Evolutionary conservation across 2,113 vertebrate species (phyloP), one percentile per base, ranked within the genome.

Genomic region (Callorhinus ursinus): DNA sequence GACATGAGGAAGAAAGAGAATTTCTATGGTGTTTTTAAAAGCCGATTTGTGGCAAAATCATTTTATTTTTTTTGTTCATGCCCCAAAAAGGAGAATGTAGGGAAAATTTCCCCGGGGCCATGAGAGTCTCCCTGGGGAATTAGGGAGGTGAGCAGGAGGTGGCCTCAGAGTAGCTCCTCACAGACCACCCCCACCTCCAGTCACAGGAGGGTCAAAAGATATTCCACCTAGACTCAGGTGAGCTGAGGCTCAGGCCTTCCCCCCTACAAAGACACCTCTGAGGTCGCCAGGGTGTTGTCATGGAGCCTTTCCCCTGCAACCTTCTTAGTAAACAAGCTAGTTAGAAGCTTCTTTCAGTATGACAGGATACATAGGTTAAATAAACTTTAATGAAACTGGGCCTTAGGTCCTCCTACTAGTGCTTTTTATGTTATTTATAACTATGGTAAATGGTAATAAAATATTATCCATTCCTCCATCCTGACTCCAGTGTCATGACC

Each of bases 61-160:
- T 59, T 95, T 61, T 83, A 33, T 46, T 95, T 90, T 65, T 90
- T 90, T 80, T 83, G 67, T 92, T 89, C 28, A 95, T 61, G 24
- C 1, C 10, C 11, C 21, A 4, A 24, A 65, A 86, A 82, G 39
- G 11, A 63, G 22, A 72, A 12, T 63, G 11, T 80, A 59, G 22
- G 88, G 61, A 51, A 90, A 63, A 65, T 28, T 63, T 63, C 9
- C 72, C 21, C 16, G 67, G 18, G 24, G 3, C 46, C 31, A 21
- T 3, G 33, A 26, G 2, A 82, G 76, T 87, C 13, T 72, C 5
- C 6, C 5, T 39, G 28, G 3, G 39, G 21, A 92, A 42, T 26
- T 5, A 39, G n/a, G 39, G 14, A 91, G 24, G 24, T 24, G 18
- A 90, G n/a, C 16, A 5, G 42, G 53, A 39, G 39, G 22, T 22